Base-by-base conservation (phyloP, 2,888 invertebrate genomes). In the Nomada ruficornis region DNA sequence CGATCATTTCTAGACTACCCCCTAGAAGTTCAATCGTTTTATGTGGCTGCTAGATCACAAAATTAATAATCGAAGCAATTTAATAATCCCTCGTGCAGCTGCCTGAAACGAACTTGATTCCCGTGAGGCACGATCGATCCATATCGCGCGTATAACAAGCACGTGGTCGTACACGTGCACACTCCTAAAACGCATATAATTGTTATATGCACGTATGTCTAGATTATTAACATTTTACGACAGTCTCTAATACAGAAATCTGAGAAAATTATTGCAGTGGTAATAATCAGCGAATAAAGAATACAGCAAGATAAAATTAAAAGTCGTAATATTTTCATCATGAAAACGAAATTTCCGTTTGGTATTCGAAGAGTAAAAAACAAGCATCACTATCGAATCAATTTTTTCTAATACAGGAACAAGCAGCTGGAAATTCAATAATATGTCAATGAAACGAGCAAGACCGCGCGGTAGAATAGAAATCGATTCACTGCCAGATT, bases 51-150 rank as follows among this genome's bases (percentile, higher is more conserved):
- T 54, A 52, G 47, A 65, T 64, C 70, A 68, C 57, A 63, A 79
- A 68, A 76, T 86, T 84, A 86, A 82, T 86, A 82, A 86, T 69
- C 74, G 64, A 64, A 63, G 60, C 82, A 84, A 86, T 86, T 86
- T 84, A 86, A 86, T 86, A 86, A 86, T 85, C 77, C 65, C 55
- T 72, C 42, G 47, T 68, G 71, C 54, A 63, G 65, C 70, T 60
- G 50, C 44, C 64, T 55, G 72, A 44, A 55, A 76, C 63, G 75
- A 65, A 65, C 77, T 52, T 62, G 57, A 62, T 62, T 78, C 77
- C 79, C 82, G 13, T 44, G 76, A 72, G 80, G 71, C 68, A 68
- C 75, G 80, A 86, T 86, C 86, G 86, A 86, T 84, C 80, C 82
- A 44, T 60, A 75, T 77, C 67, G 59, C 62, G 11, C 59, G n/a